Evolutionary conservation across 2,113 vertebrate species (phyloP).

Genomic region (Azemiops feae): DNA sequence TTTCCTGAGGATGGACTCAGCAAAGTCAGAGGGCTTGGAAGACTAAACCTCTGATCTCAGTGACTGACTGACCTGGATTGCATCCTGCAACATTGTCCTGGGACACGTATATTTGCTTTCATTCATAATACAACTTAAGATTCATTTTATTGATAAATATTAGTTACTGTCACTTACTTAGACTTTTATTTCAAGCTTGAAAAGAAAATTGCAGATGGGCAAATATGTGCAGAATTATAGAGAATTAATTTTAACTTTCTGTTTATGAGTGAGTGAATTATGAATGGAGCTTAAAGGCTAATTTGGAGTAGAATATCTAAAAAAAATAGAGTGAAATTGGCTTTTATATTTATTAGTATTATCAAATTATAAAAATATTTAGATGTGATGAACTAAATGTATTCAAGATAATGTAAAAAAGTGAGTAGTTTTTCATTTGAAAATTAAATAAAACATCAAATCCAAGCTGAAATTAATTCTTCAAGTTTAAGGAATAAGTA

Average conservation of each 20-base stretch:
- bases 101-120: too few relatives aligned
- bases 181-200: neutral
- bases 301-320: neutral
- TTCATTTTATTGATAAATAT: neutral
- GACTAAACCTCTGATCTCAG: too few relatives aligned
- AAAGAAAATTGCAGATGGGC: neutral
- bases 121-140: neutral
- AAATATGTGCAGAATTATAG: neutral
- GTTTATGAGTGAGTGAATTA: neutral
- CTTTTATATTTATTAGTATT: neutral
- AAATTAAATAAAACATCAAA: neutral
- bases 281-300: neutral
- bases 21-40: too few relatives aligned
- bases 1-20: too few relatives aligned
- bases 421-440: neutral
- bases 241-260: neutral
- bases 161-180: neutral
- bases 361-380: neutral
- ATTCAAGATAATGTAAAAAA: neutral
- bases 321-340: neutral
- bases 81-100: too few relatives aligned
- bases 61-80: too few relatives aligned
- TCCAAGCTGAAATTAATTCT: slow-evolving; percentile 26
- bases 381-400: neutral
- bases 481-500: slow-evolving; percentile 2